Evolutionary conservation across 2,797 vertebrate species (phyloP), one percentile per base, ranked within the genome.

Genomic region (Melanotaenia boesemani): DNA sequence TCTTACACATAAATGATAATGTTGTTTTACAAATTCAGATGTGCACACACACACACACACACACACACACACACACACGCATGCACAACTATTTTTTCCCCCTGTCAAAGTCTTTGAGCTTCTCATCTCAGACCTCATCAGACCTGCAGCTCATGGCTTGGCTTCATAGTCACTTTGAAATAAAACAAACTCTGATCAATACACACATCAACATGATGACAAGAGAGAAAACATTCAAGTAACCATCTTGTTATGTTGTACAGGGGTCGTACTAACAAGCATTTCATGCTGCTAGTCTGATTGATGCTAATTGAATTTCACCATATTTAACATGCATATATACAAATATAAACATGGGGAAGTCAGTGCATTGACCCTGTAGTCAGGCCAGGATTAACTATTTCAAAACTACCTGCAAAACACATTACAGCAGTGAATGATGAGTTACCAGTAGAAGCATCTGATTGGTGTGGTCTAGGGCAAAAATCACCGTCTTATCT

Each of bases 101-200:
- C n/a, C 70, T 63, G 37, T 84, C 77, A 15, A 82, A 67, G 60
- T 68, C 62, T 54, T 76, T 44, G 56, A 26, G 16, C 26, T 80
- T 81, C 64, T 85, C 80, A 57, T 88, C 80, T 77, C 44, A 52
- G 30, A 75, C 67, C 46, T 80, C 75, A 48, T 88, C 83, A 76
- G 61, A 81, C 62, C 61, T 79, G 81, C 57, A 76, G 72, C 75
- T 65, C 54, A 58, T 63, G 39, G 46, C 72, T 70, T 1, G 57
- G 67, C 59, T 74, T 59, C 54, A 11, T 55, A 15, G 56, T 62
- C 9, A 0, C 69, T 54, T 20, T 44, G 55, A 63, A 79, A 75
- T 62, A 26, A 60, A 76, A 41, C 60, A 59, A 39, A 73, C 57
- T 72, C 58, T 54, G 36, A 59, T 70, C 61, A 79, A 60, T 46